Evolutionary conservation across 2,113 vertebrate species (phyloP), one percentile per base, ranked within the genome.

Genomic region (Pseudorasbora parva): DNA sequence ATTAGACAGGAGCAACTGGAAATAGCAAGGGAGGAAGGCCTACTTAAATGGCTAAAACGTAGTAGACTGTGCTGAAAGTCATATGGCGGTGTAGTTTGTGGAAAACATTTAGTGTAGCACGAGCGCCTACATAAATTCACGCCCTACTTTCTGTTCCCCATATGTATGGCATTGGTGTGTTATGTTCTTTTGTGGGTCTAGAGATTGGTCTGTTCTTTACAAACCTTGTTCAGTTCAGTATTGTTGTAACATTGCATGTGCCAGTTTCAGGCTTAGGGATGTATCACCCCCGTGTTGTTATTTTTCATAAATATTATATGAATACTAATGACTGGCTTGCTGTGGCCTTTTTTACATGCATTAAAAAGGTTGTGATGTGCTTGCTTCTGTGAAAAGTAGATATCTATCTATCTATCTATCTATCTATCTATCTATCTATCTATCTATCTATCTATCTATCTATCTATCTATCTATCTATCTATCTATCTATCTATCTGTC

Each of bases 121-220:
- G 37, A 21, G 14, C 56, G 47, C 30, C 37, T 47, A 54, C 12
- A 25, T 12, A n/a, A 71, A 25, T 25, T 79, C 37, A 83, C 59
- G 60, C 60, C 72, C 59, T 83, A 76, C 72, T 86, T 80, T 83
- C 82, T 80, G 68, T 80, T 83, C 85, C 85, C 59, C 43, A 64
- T 66, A 43, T 64, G 15, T 37, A 4, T 45, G 30, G 19, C 74
- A 37, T 23, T 57, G 51, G 51, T 25, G 12, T 60, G 4, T 45
- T 60, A 17, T 8, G n/a, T 25, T 78, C 12, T 60, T 78, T 59
- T 62, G n/a, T 60, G 4, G 37, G 14, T 5, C 6, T 19, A 17
- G 3, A 23, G n/a, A 78, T n/a, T 17, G 51, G 19, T 59, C 74
- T 57, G 51, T 57, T 15, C 45, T 77, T 45, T 25, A 23, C 15